phyloP scores from a whole-genome alignment of 1,140 invertebrate genomes.

The Drosophila guanche region DNA sequence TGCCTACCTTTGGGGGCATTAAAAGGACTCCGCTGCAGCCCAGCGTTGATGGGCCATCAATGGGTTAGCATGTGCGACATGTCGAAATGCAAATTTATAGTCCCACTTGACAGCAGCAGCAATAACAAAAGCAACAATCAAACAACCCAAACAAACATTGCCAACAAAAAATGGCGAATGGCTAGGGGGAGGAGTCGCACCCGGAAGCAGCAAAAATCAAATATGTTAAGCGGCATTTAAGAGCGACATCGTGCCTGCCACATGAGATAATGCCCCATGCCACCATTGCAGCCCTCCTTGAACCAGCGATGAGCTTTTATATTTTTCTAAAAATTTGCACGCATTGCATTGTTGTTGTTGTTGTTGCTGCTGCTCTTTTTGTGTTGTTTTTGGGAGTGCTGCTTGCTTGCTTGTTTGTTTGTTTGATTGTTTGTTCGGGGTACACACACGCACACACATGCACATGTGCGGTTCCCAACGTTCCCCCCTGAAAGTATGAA shows the following conservation, averaged over 20 bases:
- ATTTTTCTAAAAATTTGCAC: slow-evolving; percentile 82
- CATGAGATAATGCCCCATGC: slow-evolving; percentile 66
- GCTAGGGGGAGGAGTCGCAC: neutral
- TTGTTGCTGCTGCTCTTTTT: slow-evolving; percentile 39
- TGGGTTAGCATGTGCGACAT: slow-evolving; percentile 58
- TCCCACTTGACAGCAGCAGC: slow-evolving; percentile 40
- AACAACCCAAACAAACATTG: slow-evolving; percentile 62
- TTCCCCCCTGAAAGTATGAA: slow-evolving; percentile 68
- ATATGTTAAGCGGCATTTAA: slow-evolving; percentile 80
- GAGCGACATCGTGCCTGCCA: slow-evolving; percentile 56
- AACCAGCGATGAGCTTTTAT: slow-evolving; percentile 59
- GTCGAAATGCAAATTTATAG: slow-evolving; percentile 63
- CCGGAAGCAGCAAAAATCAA: slow-evolving; percentile 49
- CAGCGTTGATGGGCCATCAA: slow-evolving; percentile 13
- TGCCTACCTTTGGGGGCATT: no score
- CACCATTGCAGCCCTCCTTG: neutral
- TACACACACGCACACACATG: slow-evolving; percentile 47
- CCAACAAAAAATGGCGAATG: slow-evolving; percentile 28
- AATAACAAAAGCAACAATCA: slow-evolving; percentile 31
- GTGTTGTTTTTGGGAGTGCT: slow-evolving; percentile 39
- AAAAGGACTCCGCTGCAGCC: no score
- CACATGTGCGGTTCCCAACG: slow-evolving; percentile 75
- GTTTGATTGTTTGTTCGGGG: slow-evolving; percentile 35
- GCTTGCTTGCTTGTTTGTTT: slow-evolving; percentile 58
- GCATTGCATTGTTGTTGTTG: slow-evolving; percentile 66